Base-by-base conservation (phyloP, 2,797 vertebrate genomes). In the Calcarius lapponicus region DNA sequence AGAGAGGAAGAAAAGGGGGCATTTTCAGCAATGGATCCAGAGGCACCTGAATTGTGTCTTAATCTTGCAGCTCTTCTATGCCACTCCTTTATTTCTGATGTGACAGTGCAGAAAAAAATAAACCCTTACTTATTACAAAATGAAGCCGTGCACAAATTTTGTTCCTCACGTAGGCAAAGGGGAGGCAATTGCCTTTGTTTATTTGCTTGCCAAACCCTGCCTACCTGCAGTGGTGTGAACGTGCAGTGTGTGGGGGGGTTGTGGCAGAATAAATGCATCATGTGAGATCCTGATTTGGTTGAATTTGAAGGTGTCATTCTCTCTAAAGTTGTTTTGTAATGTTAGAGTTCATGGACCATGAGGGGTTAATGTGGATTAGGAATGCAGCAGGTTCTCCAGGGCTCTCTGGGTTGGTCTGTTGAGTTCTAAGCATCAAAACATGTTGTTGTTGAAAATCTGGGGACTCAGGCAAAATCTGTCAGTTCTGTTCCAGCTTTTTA, bases 41-140 rank as follows among this genome's bases (percentile, higher is more conserved):
- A 47, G 81, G 57, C 78, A 80, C 48, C 89, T 90, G 89, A 94
- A 80, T 61, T 85, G 53, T 87, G 56, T 90, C 87, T 85, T 87
- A 71, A 80, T 86, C 87, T 91, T 94, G 91, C 64, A 95, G 79
- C 91, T 94, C 64, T 91, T 92, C 84, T 93, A 57, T 96, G 89
- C 91, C 81, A 89, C 89, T 69, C 45, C 86, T 89, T 96, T 40
- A 89, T 87, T 96, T 96, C 87, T 95, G 87, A 90, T 82, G 85
- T 93, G 87, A 75, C 13, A 15, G 36, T 91, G 92, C 94, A 96
- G 91, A 92, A 67, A 86, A 84, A 85, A 89, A 67, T 40, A 75
- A 93, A 48, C 88, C 78, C 71, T 94, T 93, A 86, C 90, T 92
- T 91, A 69, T 70, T 89, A 64, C 64, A 92, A 89, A 94, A 82